Percentiles rank a stretch among this genome's conserved stretches.
phyloP scores from a whole-genome alignment of 2,113 vertebrate species.

The Rana temporaria region DNA sequence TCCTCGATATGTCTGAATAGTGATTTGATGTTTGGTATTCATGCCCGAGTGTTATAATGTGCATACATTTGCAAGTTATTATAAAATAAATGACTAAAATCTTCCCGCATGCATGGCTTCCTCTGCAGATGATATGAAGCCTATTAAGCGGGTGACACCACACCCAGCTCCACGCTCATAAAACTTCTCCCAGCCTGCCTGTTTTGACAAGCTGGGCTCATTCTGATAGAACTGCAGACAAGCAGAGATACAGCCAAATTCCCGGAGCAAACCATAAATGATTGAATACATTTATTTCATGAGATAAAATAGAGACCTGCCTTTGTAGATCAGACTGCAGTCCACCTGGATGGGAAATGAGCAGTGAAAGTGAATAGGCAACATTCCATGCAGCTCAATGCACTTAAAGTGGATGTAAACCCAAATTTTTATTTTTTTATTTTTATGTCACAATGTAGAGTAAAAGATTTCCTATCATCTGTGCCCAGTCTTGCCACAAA shows the following conservation, averaged over 20 bases:
- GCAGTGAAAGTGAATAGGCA: too few species aligned
- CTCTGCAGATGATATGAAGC: neutral
- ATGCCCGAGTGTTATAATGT: neutral
- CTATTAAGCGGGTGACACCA: slow-evolving; percentile 14
- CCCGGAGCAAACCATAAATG: too few species aligned
- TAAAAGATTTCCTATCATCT: too few species aligned
- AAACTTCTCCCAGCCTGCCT: neutral
- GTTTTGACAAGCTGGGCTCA: slow-evolving; percentile 14
- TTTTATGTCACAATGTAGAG: too few species aligned
- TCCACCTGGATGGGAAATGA: too few species aligned
- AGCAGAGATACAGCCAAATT: neutral
- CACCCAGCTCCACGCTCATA: slow-evolving; percentile 38
- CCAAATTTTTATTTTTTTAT: too few species aligned
- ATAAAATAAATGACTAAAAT: slow-evolving; percentile 7
- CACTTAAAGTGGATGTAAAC: too few species aligned
- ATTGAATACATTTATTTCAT: too few species aligned
- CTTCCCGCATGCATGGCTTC: neutral
- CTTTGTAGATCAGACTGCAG: too few species aligned
- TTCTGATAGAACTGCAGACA: neutral
- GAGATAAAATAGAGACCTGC: too few species aligned
- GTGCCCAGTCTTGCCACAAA: too few species aligned
- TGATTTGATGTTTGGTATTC: slow-evolving; percentile 35
- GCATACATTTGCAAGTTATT: slow-evolving; percentile 45
- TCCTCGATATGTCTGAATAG: neutral
- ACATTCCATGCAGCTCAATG: too few species aligned